A percentile compares a stretch with the other conserved stretches of the same genome.
phyloP scores from a whole-genome alignment of 2,888 invertebrate genomes.

The Endomychus coccineus region DNA sequence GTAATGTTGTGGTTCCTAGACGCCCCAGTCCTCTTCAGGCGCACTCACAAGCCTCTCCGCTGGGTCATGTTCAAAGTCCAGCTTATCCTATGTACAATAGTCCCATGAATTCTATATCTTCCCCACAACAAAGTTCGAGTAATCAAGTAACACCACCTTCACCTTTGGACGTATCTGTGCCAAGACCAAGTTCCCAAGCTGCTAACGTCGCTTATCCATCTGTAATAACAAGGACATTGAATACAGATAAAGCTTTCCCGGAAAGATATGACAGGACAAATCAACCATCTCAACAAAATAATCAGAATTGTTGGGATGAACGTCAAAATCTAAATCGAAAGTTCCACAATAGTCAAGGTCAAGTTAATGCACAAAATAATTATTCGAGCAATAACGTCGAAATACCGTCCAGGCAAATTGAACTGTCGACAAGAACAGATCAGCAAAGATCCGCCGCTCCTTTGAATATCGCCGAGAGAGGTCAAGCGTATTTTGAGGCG shows the following conservation, averaged over 20 bases:
- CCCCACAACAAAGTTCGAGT: conserved; percentile 60
- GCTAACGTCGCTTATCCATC: conserved; percentile 68
- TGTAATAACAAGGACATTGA: conserved; percentile 70
- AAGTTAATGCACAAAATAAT: conserved; percentile 43
- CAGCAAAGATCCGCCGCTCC: conserved; percentile 43
- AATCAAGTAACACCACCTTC: conserved; percentile 57
- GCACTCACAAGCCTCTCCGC: conserved; percentile 64
- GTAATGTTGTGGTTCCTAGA: conserved; percentile 56
- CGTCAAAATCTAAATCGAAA: conserved; percentile 47
- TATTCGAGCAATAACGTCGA: conserved; percentile 42
- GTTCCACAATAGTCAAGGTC: conserved; percentile 43
- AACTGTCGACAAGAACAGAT: conserved; percentile 24
- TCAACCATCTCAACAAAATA: conserved; percentile 20
- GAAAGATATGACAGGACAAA: conserved; percentile 49
- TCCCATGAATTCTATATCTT: conserved; percentile 69
- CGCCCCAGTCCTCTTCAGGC: conserved; percentile 62
- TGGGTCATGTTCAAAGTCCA: conserved; percentile 69
- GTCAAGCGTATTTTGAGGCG: conserved; percentile 60
- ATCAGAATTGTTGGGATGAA: conserved; percentile 53
- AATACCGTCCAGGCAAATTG: conserved; percentile 31
- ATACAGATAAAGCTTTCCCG: conserved; percentile 51
- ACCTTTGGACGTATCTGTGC: conserved; percentile 62
- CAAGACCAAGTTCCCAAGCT: conserved; percentile 53
- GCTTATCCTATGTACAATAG: conserved; percentile 81
- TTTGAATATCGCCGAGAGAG: conserved; percentile 48